Base-by-base conservation (phyloP, 2,888 invertebrate genomes). In the Lucinisca nassula region DNA sequence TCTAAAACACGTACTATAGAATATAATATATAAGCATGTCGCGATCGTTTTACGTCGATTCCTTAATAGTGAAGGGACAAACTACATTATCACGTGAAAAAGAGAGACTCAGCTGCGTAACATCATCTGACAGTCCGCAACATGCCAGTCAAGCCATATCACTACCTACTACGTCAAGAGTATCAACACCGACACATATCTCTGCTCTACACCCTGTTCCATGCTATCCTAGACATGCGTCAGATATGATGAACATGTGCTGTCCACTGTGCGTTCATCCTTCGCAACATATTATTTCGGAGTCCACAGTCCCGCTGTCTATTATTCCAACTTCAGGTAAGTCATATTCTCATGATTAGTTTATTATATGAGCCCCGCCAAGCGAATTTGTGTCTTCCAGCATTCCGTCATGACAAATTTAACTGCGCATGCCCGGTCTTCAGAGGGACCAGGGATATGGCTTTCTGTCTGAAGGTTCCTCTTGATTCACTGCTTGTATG, bases 11-110 rank as follows among this genome's bases (percentile, higher is more conserved):
- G n/a, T n/a, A n/a, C n/a, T 51, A n/a, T 21, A 10, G 14, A 51
- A 51, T 17, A 51, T 14, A 51, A 12, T 8, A 51, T 2, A 61
- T 6, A 61, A 61, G 27, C 21, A 96, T 96, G 96, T 96, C 96
- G n/a, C 93, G 95, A 24, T 96, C 96, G 21, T 96, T 96, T 88
- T 94, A 93, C 76, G 96, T 96, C 73, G 96, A 96, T 89, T 95
- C 96, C 6, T 91, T 96, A 37, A 96, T 96, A 76, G 92, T 95
- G 73, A 95, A 94, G 83, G 93, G 92, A 51, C 83, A 91, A 3
- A 58, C 84, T 0, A 67, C 87, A 24, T 38, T 73, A 14, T 49
- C 77, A n/a, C n/a, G 45, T 37, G 74, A 77, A 24, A 80, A 84
- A 12, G 84, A 80, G 17, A 49, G 82, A 70, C 45, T 79, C 38